These are phyloP conservation scores for Setophaga petechia DNA, from an alignment of 2,113 vertebrate species.

Conservation along the genomic window DNA sequence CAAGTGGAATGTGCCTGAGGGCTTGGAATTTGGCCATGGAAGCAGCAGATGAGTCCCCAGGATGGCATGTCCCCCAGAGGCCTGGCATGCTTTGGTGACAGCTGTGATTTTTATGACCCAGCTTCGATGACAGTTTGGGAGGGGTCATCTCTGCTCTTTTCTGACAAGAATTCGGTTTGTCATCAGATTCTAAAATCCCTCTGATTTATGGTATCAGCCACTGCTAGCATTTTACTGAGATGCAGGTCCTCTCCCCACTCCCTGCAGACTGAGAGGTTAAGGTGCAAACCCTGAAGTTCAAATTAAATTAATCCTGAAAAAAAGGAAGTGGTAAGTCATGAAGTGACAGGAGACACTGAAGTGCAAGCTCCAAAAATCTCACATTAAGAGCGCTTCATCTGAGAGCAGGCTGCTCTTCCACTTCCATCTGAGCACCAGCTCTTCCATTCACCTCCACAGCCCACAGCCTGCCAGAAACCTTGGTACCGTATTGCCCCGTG, in stretches of 20 bases:
- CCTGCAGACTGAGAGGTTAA: background rate
- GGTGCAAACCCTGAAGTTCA: background rate
- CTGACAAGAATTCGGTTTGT: slow-evolving; percentile 87
- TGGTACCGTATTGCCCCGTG: background rate
- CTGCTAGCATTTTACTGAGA: slow-evolving; percentile 61
- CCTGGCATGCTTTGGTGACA: slow-evolving; percentile 81
- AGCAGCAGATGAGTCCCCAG: slow-evolving; percentile 79
- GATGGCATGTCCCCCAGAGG: slow-evolving; percentile 83
- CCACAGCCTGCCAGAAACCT: background rate
- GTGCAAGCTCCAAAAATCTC: background rate
- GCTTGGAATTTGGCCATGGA: slow-evolving; percentile 80
- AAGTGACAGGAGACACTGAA: background rate
- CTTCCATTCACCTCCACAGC: background rate
- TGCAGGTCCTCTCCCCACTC: background rate
- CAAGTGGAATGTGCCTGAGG: slow-evolving; percentile 78
- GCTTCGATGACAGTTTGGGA: slow-evolving; percentile 86
- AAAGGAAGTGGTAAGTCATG: background rate
- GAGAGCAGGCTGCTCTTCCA: background rate
- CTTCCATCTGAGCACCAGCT: background rate
- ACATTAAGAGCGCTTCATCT: background rate
- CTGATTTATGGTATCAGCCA: slow-evolving; percentile 85
- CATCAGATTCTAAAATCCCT: slow-evolving; percentile 88
- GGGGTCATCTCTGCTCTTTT: slow-evolving; percentile 78
- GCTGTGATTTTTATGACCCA: slow-evolving; percentile 90
- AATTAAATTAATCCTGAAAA: background rate